phyloP scores from a whole-genome alignment of 2,113 vertebrate species.

The Piaya cayana region DNA sequence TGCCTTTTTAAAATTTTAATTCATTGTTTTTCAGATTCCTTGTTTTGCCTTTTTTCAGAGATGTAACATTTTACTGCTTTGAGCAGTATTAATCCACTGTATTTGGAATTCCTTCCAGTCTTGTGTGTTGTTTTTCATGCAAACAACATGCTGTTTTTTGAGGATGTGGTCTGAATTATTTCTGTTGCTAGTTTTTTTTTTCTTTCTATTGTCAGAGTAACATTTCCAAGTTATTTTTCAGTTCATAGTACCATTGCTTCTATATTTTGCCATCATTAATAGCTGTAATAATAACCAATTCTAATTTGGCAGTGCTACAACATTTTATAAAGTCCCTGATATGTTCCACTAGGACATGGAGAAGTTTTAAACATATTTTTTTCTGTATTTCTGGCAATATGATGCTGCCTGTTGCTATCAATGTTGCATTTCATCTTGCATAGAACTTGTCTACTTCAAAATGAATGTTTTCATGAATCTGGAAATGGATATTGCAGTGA shows the following conservation, averaged over 20 bases:
- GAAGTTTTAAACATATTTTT: background rate
- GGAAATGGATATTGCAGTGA: background rate
- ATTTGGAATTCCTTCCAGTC: background rate
- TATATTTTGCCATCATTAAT: background rate
- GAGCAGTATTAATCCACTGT: background rate
- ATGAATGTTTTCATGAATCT: background rate
- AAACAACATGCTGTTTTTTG: background rate
- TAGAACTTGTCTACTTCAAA: background rate
- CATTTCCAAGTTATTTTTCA: background rate
- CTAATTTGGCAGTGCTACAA: background rate
- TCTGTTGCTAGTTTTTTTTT: background rate
- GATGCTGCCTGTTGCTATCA: background rate
- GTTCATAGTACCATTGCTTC: background rate
- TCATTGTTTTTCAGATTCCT: background rate
- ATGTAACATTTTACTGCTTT: background rate
- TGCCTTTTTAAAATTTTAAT: background rate
- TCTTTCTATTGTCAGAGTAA: background rate
- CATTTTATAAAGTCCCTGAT: background rate
- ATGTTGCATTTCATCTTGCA: background rate
- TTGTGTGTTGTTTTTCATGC: background rate
- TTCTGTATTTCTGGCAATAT: background rate
- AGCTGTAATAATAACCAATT: background rate
- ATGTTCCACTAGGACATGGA: background rate
- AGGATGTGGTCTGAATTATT: background rate
- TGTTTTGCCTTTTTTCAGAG: background rate